phyloP scores from a whole-genome alignment of 2,797 vertebrate species.

The Channallabes apus region DNA sequence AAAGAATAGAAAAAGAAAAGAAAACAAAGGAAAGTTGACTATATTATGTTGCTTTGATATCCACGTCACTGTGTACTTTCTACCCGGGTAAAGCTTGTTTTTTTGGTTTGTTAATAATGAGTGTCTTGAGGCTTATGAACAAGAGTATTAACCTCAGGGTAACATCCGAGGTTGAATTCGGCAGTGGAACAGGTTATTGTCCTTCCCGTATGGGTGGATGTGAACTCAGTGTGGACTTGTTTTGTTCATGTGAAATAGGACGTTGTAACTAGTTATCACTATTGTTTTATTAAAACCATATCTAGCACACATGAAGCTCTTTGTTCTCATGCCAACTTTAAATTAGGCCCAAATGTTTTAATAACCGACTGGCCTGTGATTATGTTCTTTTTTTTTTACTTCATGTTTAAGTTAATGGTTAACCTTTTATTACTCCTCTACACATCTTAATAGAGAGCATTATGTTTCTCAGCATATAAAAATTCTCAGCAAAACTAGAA shows the following conservation, averaged over 20 bases:
- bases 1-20: neutral
- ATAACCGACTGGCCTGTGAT: neutral
- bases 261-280: neutral
- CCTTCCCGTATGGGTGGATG: neutral
- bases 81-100: neutral
- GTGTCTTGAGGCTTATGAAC: neutral
- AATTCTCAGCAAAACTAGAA: neutral
- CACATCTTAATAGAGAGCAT: neutral
- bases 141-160: neutral
- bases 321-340: neutral
- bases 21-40: neutral
- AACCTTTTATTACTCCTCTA: conserved; percentile 31
- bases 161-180: neutral
- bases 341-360: neutral
- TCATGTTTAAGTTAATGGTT: conserved; percentile 36
- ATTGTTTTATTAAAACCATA: neutral
- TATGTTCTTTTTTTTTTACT: neutral
- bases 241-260: neutral
- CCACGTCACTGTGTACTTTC: neutral
- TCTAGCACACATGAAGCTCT: neutral
- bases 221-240: neutral
- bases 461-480: neutral
- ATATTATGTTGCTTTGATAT: neutral
- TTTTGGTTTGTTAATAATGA: neutral
- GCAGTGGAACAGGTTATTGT: neutral